Evolutionary conservation across 2,888 invertebrate species (phyloP), one percentile per base, ranked within the genome.

Genomic region (Siphlonurus alternatus): DNA sequence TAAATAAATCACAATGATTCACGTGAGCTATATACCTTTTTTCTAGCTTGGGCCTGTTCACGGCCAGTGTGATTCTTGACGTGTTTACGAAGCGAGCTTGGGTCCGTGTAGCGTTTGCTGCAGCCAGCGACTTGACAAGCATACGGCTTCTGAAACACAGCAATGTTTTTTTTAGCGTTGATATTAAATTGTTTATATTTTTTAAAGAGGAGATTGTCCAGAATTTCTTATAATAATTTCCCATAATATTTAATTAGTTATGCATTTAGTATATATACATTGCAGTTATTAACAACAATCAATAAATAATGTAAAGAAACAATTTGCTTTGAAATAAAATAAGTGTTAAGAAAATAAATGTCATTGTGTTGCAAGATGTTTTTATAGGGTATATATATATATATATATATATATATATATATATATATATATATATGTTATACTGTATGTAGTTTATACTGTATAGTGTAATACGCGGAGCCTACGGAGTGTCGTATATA

Each of bases 101-200:
- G 95, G 74, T 95, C 95, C 0, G 95, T 95, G 78, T 95, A 95
- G 53, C 93, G 85, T 75, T 95, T 95, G 3, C 83, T 85, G 73
- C 95, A 95, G 1, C 93, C 93, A 0, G 80, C 77, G 20, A 91
- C 86, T 70, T 92, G 91, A 70, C 95, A 95, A 1, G 90, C 91
- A 76, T 94, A 95, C 0, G 95, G 95, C 77, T 93, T 91, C 89
- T 95, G 79, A 38, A 77, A n/a, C n/a, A n/a, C 77, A 66, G 59
- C 66, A 63, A 64, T 62, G 66, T 23, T 56, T 61, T 19, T 51
- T 63, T 25, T 10, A n/a, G 3, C 10, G n/a, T 25, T 19, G 25
- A 62, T 5, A 23, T 19, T 18, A 25, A 59, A 60, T n/a, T 24
- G 18, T 23, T 23, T 59, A 18, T n/a, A n/a, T n/a, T n/a, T n/a